Evolutionary conservation across 2,888 invertebrate species (phyloP), one percentile per base, ranked within the genome.

Genomic region (Scaptomyza flava): DNA sequence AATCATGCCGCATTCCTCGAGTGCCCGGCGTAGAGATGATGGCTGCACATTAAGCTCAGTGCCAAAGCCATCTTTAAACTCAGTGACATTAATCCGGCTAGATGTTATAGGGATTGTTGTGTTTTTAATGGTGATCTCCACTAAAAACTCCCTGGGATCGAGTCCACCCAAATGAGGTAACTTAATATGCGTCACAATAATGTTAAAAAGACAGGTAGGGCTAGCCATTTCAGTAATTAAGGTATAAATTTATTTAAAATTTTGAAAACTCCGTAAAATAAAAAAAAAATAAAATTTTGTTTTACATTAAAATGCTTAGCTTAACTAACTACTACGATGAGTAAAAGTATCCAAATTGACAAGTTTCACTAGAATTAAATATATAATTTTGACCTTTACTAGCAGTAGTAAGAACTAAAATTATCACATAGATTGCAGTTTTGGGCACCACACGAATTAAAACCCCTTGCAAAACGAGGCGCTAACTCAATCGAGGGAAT

Each of bases 71-170:
- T 79, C 46, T 27, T 80, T 81, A 20, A 90, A 90, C 8, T 91
- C 90, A 2, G 52, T 60, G 6, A 83, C 77, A 73, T 90, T 89
- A 2, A 90, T 87, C 7, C 87, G 86, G 50, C 84, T 89, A 0
- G 77, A 56, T 20, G 84, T 86, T 30, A 91, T 82, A 0, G 54
- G 42, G 1, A 91, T 41, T 1, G 61, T 43, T 1, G 51, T 61
- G 5, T 66, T 63, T 47, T 86, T 80, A 9, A 90, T 87, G 3
- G 41, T 59, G 0, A 72, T 79, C 3, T 80, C 80, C 1, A 90
- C 75, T 6, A 60, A 9, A 4, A 91, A 65, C 2, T 67, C 56
- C 1, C 61, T 61, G 0, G 65, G 65, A 51, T 87, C 68, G 3
- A 73, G 53, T 7, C 72, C 46, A 11, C 47, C 31, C 3, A 59